A percentile compares a stretch with the other conserved stretches of the same genome.
Evolutionary conservation across 2,888 invertebrate genomes (phyloP).

Genomic region (Electrophaes corylata): DNA sequence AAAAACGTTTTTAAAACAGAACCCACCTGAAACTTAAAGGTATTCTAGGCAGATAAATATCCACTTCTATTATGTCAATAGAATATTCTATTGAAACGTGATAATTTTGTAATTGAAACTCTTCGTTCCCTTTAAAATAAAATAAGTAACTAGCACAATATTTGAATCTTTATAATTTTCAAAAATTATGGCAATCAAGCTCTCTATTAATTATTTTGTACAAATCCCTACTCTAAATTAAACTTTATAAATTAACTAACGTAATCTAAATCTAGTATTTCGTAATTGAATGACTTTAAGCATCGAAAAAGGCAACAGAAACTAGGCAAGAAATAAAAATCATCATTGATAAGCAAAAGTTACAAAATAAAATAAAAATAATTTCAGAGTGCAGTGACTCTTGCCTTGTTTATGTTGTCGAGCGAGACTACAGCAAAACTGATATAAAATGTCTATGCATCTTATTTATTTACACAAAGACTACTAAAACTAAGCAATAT

Average conservation of each 20-base stretch:
- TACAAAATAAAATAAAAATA: neutral
- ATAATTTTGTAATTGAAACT: neutral
- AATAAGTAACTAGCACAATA: neutral
- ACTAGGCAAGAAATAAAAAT: neutral
- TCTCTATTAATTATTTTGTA: constrained; percentile 36
- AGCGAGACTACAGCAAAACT: neutral
- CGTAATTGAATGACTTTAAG: constrained; percentile 12
- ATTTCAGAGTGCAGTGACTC: neutral
- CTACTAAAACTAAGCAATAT: neutral
- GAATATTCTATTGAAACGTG: neutral
- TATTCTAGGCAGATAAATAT: neutral
- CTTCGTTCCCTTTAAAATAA: neutral
- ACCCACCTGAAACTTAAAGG: neutral
- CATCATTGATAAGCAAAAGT: neutral
- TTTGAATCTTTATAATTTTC: constrained; percentile 3
- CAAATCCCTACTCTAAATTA: constrained; percentile 8
- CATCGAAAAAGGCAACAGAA: constrained; percentile 1
- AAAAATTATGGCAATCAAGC: constrained; percentile 69
- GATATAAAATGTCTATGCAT: neutral
- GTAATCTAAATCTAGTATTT: constrained; percentile 2
- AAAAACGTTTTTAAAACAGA: neutral
- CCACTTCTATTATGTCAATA: neutral
- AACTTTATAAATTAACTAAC: constrained; percentile 20
- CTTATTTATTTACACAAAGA: constrained; percentile 18
- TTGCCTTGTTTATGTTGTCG: neutral